Percentiles rank a stretch among this genome's conserved stretches.
Conservation (phyloP, 2,888 invertebrate genomes). For the Phrixothrix hirtus region DNA sequence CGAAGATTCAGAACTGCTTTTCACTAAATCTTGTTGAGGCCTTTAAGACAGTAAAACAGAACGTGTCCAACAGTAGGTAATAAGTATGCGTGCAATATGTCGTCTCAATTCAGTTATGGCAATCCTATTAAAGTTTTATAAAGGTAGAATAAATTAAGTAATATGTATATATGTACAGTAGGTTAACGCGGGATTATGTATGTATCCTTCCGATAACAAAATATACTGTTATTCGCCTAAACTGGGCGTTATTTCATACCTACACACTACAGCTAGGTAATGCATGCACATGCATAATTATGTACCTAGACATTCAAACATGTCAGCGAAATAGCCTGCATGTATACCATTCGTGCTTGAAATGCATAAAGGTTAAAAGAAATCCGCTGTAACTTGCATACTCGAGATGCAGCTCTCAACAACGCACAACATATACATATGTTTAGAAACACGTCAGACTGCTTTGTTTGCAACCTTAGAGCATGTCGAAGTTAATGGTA, state of each 20-base stretch:
- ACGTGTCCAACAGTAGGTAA: too few species aligned
- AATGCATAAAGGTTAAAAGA: constrained; percentile 6
- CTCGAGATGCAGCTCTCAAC: constrained; percentile 13
- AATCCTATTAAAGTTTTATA: neutral
- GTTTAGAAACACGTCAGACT: constrained; percentile 23
- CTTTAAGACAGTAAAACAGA: too few species aligned
- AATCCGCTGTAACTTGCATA: constrained; percentile 5
- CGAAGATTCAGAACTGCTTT: too few species aligned
- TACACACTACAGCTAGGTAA: too few species aligned
- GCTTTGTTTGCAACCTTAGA: constrained; percentile 20
- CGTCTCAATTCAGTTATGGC: neutral
- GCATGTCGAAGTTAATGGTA: constrained; percentile 12
- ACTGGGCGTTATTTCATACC: constrained; percentile 8
- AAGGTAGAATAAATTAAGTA: neutral
- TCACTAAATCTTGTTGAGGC: too few species aligned
- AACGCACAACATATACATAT: constrained; percentile 15
- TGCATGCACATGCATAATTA: too few species aligned
- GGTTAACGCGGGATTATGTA: constrained; percentile 1
- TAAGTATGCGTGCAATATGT: too few species aligned
- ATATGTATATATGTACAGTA: constrained; percentile 3
- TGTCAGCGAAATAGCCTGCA: constrained; percentile 9
- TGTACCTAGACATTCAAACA: too few species aligned
- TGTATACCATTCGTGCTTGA: constrained; percentile 10
- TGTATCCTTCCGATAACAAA: constrained; percentile 7
- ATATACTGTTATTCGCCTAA: constrained; percentile 15